Evolutionary conservation across 2,888 invertebrate species (phyloP).

Genomic region (Hipparchia sbordonii): DNA sequence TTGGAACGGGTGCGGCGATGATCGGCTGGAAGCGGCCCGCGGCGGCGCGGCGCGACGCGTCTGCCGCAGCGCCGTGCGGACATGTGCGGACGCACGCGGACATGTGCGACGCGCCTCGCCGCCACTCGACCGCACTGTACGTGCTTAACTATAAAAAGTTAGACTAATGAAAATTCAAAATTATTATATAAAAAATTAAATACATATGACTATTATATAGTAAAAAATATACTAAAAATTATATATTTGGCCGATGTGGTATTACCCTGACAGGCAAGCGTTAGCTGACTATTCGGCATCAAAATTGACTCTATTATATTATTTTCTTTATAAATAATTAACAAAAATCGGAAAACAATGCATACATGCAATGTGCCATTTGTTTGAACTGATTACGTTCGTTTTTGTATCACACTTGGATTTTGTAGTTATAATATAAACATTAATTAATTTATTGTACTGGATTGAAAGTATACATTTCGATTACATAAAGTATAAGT

Average conservation of each 20-base stretch:
- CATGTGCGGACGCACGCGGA: slow-evolving; percentile 35
- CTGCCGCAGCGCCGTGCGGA: slow-evolving; percentile 44
- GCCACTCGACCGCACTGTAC: slow-evolving; percentile 56
- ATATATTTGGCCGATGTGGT: slow-evolving; percentile 84
- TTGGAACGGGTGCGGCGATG: slow-evolving; percentile 83
- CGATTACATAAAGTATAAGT: slow-evolving; percentile 69
- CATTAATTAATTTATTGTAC: slow-evolving; percentile 56
- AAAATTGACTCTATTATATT: slow-evolving; percentile 73
- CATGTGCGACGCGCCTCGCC: slow-evolving; percentile 37
- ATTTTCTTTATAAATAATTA: slow-evolving; percentile 54
- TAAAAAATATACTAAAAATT: slow-evolving; percentile 79
- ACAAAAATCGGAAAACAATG: slow-evolving; percentile 66
- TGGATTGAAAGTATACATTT: slow-evolving; percentile 65
- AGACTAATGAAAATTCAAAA: slow-evolving; percentile 82
- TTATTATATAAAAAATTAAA: slow-evolving; percentile 81
- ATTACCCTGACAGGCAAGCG: slow-evolving; percentile 90
- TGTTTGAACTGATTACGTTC: slow-evolving; percentile 69
- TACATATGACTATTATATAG: slow-evolving; percentile 82
- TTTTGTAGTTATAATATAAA: slow-evolving; percentile 54
- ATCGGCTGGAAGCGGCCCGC: slow-evolving; percentile 54
- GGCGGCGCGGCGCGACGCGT: slow-evolving; percentile 46
- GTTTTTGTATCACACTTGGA: slow-evolving; percentile 51
- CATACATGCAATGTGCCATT: slow-evolving; percentile 79
- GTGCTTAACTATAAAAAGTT: slow-evolving; percentile 78
- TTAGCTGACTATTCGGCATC: slow-evolving; percentile 76